Evolutionary conservation across 2,113 vertebrate species (phyloP).

Genomic region (Caracal caracal): DNA sequence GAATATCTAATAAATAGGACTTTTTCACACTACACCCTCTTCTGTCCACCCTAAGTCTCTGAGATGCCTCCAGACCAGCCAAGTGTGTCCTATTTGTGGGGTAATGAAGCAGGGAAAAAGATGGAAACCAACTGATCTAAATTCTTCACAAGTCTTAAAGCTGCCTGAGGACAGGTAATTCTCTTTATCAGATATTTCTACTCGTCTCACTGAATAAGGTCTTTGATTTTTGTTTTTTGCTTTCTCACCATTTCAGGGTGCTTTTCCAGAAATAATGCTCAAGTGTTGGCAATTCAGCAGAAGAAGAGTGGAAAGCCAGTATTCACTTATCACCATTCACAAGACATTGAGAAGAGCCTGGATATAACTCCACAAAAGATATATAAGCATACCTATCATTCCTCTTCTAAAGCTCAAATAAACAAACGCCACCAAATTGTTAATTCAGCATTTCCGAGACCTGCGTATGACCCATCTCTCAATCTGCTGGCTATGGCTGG

Average conservation of each 20-base stretch:
- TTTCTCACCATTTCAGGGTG: slow-evolving; percentile 82
- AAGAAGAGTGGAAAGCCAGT: slow-evolving; percentile 84
- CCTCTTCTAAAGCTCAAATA: slow-evolving; percentile 76
- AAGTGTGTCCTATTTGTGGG: not conserved
- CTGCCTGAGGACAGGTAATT: not conserved
- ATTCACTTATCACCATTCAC: slow-evolving; percentile 85
- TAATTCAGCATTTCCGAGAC: slow-evolving; percentile 85
- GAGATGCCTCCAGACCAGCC: not conserved
- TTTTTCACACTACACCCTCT: not conserved
- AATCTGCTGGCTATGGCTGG: slow-evolving; percentile 85
- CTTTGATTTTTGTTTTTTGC: slow-evolving; percentile 51
- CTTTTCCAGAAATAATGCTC: slow-evolving; percentile 86
- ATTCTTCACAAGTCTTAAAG: not conserved
- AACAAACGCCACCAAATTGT: slow-evolving; percentile 83
- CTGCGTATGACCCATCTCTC: slow-evolving; percentile 85
- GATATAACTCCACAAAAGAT: slow-evolving; percentile 82
- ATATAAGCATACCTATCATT: slow-evolving; percentile 80
- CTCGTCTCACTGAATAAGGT: slow-evolving; percentile 43
- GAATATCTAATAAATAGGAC: not conserved
- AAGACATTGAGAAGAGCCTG: slow-evolving; percentile 86
- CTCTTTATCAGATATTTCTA: not conserved
- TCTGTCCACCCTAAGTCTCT: not conserved
- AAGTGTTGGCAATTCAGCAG: slow-evolving; percentile 84
- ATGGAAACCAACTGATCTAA: not conserved
- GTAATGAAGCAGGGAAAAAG: not conserved